Base-by-base conservation (phyloP, 2,888 invertebrate species). In the Meliscaeva auricollis region DNA sequence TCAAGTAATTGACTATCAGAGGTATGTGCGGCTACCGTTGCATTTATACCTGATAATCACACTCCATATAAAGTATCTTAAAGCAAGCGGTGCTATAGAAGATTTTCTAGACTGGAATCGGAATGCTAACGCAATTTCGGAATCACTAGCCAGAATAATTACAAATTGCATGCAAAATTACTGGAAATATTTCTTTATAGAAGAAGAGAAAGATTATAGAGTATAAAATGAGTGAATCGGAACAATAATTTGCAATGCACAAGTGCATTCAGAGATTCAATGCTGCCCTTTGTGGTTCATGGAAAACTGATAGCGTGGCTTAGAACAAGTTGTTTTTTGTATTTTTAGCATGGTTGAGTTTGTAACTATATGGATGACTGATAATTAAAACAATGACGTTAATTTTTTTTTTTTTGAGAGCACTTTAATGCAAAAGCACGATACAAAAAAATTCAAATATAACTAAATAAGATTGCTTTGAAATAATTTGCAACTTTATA, bases 111-210 rank as follows among this genome's bases (percentile, higher is more conserved):
- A 66, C 35, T 50, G 50, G 15, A 66, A 32, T 44, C 0, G 48
- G 50, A 66, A 48, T 35, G 17, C 6, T 46, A 17, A 54, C 17
- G 44, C 17, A 56, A 69, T 83, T 84, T 79, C 52, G 70, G 70
- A 75, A 70, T 79, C 83, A 84, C 20, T 74, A 70, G 48, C 74
- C 79, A 75, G 69, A 79, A 70, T 70, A 83, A 83, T 83, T 83
- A 70, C 74, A 69, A 80, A 66, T 22, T 50, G 66, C 66, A 66
- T 20, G 50, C 66, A 22, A 56, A 80, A 66, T 50, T 50, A 35
- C 66, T n/a, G 5, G 13, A 15, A 50, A 35, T n/a, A 32, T 64
- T 15, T 8, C 30, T 13, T n/a, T n/a, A n/a, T 26, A 48, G 3
- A 38, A 11, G 11, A 58, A 38, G 46, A 54, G 38, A 22, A 22